Evolutionary conservation across 2,888 invertebrate genomes (phyloP), one percentile per base, ranked within the genome.

Genomic region (Tinea semifulvella): DNA sequence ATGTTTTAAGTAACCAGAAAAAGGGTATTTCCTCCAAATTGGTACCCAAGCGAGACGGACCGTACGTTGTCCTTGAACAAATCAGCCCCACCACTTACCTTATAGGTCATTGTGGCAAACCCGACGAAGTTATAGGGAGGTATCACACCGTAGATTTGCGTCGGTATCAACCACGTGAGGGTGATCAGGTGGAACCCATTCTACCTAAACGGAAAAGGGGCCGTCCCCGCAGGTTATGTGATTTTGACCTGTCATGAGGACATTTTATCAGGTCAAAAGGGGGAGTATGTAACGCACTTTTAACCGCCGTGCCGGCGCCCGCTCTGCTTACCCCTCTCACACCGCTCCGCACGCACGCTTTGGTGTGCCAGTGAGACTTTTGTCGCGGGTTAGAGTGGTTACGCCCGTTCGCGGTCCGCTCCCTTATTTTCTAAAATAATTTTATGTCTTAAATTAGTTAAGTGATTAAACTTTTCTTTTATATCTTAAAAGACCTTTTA

Each of bases 31-130:
- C 27, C 25, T 27, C 45, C 2, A 45, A 45, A 28, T 18, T 45
- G 7, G 17, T 31, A 18, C 45, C 45, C 2, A 27, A 31, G 11
- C 39, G 45, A 28, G 45, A 45, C 20, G 39, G 45, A n/a, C 45
- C 40, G 7, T 45, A 45, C 13, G 10, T 38, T 17, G 26, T 45
- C 17, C 7, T 39, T 8, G n/a, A 39, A n/a, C 26, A 16, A 25
- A 11, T 18, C 25, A 20, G 39, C 2, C 40, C 45, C 17, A n/a
- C 45, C 6, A 19, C 42, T 5, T 46, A 42, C 13, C 14, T 13
- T 13, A 17, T 22, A 2, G 36, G 36, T 3, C 10, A 36, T 16
- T 3, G 36, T 14, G 20, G 13, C 3, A 8, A 25, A 25, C 25
- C 25, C 25, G 20, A 6, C 3, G 13, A 13, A 4, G 25, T 17